Evolutionary conservation across 1,140 invertebrate species (phyloP).

Genomic region (Nilaparvata lugens): DNA sequence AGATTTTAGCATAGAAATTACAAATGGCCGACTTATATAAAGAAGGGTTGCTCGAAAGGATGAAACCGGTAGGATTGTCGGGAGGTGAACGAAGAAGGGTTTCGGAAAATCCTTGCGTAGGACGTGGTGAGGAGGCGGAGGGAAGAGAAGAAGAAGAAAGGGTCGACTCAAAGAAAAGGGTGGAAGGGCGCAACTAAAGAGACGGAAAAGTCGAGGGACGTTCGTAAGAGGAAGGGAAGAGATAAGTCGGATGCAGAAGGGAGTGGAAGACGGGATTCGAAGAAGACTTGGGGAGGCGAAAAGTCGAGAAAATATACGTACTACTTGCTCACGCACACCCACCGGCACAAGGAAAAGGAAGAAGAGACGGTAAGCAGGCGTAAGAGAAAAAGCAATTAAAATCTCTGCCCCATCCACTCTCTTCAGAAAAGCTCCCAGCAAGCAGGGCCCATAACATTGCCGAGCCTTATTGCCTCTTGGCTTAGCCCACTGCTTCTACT

Average conservation of each 20-base stretch:
- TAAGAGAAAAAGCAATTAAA: constrained; percentile 21
- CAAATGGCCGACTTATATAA: constrained; percentile 24
- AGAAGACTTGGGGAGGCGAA: not conserved
- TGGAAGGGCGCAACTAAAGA: constrained; percentile 8
- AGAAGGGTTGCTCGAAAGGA: constrained; percentile 4
- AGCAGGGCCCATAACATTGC: too few relatives aligned
- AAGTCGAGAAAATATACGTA: constrained; percentile 3
- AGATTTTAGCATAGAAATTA: constrained; percentile 25
- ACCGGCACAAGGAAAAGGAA: not conserved
- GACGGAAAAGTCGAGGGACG: constrained; percentile 10
- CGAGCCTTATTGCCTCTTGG: constrained; percentile 9
- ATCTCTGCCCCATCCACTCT: constrained; percentile 17
- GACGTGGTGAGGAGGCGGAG: constrained; percentile 6
- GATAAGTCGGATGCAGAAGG: constrained; percentile 9
- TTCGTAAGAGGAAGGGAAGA: constrained; percentile 4
- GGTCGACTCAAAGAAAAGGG: too few relatives aligned
- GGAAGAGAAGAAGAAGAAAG: constrained; percentile 7
- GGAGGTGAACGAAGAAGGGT: constrained; percentile 3
- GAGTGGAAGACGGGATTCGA: not conserved
- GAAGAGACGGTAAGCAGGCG: constrained; percentile 10
- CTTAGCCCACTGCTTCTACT: constrained; percentile 8
- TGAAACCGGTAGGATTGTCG: not conserved
- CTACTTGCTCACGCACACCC: not conserved
- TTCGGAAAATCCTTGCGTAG: not conserved
- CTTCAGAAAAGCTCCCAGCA: too few relatives aligned